Conservation (phyloP, 35 echinoderm and acorn worm species). For the Anneissia japonica region DNA sequence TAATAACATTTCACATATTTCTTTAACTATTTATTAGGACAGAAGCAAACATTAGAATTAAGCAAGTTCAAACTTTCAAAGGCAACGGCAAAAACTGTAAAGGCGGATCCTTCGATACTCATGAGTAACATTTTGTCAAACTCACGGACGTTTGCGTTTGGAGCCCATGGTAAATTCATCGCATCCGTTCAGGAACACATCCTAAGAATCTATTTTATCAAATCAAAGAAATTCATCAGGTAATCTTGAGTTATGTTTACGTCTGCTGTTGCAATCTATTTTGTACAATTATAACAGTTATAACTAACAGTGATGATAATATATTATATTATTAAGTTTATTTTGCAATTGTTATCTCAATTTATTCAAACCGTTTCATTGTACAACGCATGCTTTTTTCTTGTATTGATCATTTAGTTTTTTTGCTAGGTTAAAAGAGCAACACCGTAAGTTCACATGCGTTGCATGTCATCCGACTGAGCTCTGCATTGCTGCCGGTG, state of each 20-base stretch:
- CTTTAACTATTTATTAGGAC: background rate
- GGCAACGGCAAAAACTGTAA: background rate
- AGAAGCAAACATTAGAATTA: background rate
- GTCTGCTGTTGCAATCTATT: too few relatives aligned
- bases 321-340: too few relatives aligned
- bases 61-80: background rate
- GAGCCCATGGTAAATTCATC: conserved; percentile 28
- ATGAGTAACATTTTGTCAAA: background rate
- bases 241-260: too few relatives aligned
- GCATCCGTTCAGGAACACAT: conserved; percentile 9
- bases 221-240: background rate
- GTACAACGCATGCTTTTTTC: too few relatives aligned
- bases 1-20: too few relatives aligned
- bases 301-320: too few relatives aligned
- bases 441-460: conserved; percentile 23
- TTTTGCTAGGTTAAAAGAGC: background rate
- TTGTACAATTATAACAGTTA: too few relatives aligned
- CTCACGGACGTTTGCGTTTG: conserved; percentile 2
- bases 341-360: too few relatives aligned
- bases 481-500: conserved; percentile 61
- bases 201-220: conserved; percentile 25
- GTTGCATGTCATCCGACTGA: conserved; percentile 72
- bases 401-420: too few relatives aligned
- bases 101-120: background rate
- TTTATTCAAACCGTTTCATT: too few relatives aligned